These are phyloP conservation scores for Drosophila repleta DNA, from an alignment of 1,140 invertebrate genomes.

Conservation along the genomic window DNA sequence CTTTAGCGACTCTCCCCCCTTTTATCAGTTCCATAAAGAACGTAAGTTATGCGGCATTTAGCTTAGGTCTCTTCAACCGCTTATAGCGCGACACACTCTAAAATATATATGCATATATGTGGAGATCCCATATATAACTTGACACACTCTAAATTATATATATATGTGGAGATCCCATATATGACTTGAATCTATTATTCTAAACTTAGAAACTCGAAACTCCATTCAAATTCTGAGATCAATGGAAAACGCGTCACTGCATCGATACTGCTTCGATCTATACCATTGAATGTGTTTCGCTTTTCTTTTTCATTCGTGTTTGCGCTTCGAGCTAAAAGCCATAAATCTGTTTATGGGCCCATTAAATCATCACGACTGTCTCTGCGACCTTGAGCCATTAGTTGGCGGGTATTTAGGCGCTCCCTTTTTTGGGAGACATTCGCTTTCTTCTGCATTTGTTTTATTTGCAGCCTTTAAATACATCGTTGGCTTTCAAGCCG, in stretches of 20 bases:
- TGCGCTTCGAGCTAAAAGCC: slow-evolving; percentile 55
- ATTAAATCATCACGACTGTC: slow-evolving; percentile 83
- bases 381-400: slow-evolving; percentile 73
- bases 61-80: background rate
- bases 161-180: slow-evolving; percentile 1
- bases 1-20: background rate
- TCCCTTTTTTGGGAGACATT: slow-evolving; percentile 63
- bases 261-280: slow-evolving; percentile 30
- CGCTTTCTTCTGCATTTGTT: slow-evolving; percentile 74
- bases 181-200: no score
- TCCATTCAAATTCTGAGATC: slow-evolving; percentile 28
- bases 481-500: slow-evolving; percentile 62
- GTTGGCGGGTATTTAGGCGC: slow-evolving; percentile 39
- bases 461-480: slow-evolving; percentile 67
- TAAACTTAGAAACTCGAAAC: slow-evolving; percentile 3
- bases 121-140: background rate
- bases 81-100: background rate
- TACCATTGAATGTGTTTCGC: slow-evolving; percentile 1
- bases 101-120: background rate
- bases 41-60: slow-evolving; percentile 36
- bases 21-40: slow-evolving; percentile 35
- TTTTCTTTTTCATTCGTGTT: slow-evolving; percentile 19
- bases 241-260: background rate
- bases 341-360: slow-evolving; percentile 81
- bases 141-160: background rate